Evolutionary conservation across 2,888 invertebrate genomes (phyloP).

Genomic region (Cephonodes hylas): DNA sequence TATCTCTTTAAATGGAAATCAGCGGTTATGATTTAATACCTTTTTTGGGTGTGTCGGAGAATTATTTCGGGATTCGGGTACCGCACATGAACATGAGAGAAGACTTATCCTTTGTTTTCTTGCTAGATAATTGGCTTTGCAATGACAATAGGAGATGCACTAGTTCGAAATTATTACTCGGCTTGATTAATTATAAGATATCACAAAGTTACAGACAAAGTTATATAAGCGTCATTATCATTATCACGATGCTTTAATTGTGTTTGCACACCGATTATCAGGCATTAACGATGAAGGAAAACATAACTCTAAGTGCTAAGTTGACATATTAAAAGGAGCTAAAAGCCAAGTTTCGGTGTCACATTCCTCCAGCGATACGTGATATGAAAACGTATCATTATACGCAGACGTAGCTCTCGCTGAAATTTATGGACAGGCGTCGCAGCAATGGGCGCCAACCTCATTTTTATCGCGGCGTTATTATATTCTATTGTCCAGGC

Average conservation of each 20-base stretch:
- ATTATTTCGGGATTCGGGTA: neutral
- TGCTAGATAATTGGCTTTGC: too few species aligned
- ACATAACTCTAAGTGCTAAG: too few species aligned
- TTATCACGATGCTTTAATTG: too few species aligned
- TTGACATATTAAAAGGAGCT: neutral
- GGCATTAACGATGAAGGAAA: too few species aligned
- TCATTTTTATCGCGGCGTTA: conserved; percentile 41
- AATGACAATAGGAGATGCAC: too few species aligned
- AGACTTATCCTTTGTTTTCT: too few species aligned
- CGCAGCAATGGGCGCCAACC: conserved; percentile 29
- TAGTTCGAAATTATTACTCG: too few species aligned
- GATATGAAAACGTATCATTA: conserved; percentile 49
- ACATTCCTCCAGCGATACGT: conserved; percentile 30
- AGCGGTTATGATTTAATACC: neutral
- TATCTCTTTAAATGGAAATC: conserved; percentile 8
- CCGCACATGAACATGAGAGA: neutral
- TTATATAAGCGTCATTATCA: too few species aligned
- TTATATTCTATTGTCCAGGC: conserved; percentile 36
- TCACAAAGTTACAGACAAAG: too few species aligned
- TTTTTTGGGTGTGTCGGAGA: conserved; percentile 19
- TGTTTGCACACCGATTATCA: too few species aligned
- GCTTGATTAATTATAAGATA: too few species aligned
- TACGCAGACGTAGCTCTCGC: conserved; percentile 34
- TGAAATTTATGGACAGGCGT: conserved; percentile 43
- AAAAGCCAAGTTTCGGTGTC: neutral